A percentile compares a stretch with the other conserved stretches of the same genome.
Conservation (phyloP, 2,888 invertebrate genomes). For the Cheilosia impressa region DNA sequence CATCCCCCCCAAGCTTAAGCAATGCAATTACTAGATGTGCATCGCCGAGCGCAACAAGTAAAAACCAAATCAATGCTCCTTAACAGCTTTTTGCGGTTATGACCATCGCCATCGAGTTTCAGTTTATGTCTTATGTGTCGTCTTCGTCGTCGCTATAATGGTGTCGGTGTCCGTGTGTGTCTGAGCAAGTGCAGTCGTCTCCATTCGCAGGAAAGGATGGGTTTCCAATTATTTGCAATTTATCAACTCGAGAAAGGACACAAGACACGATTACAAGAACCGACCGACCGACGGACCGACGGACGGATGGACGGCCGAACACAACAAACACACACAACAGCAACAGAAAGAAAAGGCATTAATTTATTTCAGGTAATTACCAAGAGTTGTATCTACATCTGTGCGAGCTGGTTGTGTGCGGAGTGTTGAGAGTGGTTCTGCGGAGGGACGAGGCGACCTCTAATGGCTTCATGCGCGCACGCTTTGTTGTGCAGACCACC, state of each 20-base stretch:
- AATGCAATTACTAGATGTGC: conserved; percentile 50
- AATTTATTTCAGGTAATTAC: conserved; percentile 66
- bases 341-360: conserved; percentile 15
- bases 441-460: conserved; percentile 37
- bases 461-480: conserved; percentile 52
- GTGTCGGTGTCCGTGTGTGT: not conserved
- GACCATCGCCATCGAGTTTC: conserved; percentile 47
- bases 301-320: not conserved
- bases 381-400: conserved; percentile 8
- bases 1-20: conserved; percentile 1
- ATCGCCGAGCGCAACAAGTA: conserved; percentile 48
- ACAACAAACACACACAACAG: not conserved
- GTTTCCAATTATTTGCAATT: conserved; percentile 65
- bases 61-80: conserved; percentile 58
- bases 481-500: conserved; percentile 12
- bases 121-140: conserved; percentile 17
- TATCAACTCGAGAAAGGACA: conserved; percentile 58
- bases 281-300: not conserved
- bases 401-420: not conserved
- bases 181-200: not conserved
- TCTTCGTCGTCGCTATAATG: not conserved
- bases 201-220: conserved; percentile 37
- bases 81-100: conserved; percentile 66
- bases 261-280: conserved; percentile 26
- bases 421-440: not conserved